Evolutionary conservation across 2,113 vertebrate species (phyloP), one percentile per base, ranked within the genome.

Genomic region (Hydrolagus affinis): DNA sequence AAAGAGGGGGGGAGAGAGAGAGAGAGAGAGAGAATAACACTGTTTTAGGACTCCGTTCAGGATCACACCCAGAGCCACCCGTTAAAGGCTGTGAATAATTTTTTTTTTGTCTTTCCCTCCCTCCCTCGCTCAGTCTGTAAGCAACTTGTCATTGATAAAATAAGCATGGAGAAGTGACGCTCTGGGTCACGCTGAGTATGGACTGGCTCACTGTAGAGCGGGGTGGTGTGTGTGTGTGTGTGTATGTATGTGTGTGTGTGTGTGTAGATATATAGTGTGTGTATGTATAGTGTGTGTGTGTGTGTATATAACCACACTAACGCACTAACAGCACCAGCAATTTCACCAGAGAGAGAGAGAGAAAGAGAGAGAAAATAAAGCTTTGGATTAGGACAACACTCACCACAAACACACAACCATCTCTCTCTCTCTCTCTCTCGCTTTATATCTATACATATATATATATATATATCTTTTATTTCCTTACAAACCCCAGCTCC

Each of bases 91-190:
- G 78, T 83, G 77, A 83, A 83, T n/a, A n/a, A 44, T 44, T 44
- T 44, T 44, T 83, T 83, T 83, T 30, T n/a, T n/a, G n/a, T n/a
- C n/a, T n/a, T n/a, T n/a, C n/a, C n/a, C n/a, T n/a, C n/a, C n/a
- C n/a, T n/a, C n/a, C n/a, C n/a, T n/a, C n/a, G 25, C 66, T n/a
- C 60, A 25, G 88, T 89, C 90, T 89, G 75, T 89, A 90, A 89
- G 91, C 92, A 92, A 92, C 91, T 92, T 93, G 88, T 92, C 91
- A 92, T 91, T 91, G 92, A 91, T 92, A 91, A 92, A 90, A 90
- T 62, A 73, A 91, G 88, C 91, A 89, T 91, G 90, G 90, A 89
- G 90, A 89, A 1, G 89, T 92, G 93, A 93, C 93, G 92, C 92
- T 91, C 90, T 87, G 91, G 93, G 92, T 92, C 92, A 91, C 90